Evolutionary conservation across 2,888 invertebrate species (phyloP).

Genomic region (Apotomis betuletana): DNA sequence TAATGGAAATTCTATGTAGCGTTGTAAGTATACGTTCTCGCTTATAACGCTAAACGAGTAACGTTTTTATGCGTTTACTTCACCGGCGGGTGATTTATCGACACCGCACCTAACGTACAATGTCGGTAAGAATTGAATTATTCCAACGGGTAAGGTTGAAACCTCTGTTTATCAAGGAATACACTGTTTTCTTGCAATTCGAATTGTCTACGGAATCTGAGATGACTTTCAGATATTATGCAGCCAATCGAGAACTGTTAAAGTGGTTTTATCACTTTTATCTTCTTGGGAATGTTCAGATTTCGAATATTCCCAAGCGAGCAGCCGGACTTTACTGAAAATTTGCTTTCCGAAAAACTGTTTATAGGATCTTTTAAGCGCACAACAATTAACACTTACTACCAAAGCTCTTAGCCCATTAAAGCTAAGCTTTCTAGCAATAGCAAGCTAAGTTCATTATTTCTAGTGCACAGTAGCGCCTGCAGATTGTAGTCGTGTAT

Average conservation of each 20-base stretch:
- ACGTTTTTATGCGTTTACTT: slow-evolving; percentile 49
- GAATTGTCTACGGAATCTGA: not conserved
- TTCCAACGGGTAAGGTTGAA: slow-evolving; percentile 16
- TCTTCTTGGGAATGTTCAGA: not conserved
- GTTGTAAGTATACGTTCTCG: slow-evolving; percentile 57
- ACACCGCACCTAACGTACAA: slow-evolving; percentile 34
- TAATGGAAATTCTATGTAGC: slow-evolving; percentile 78
- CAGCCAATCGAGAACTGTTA: not conserved
- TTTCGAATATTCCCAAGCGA: not conserved
- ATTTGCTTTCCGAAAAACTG: slow-evolving; percentile 4
- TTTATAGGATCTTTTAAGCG: not conserved
- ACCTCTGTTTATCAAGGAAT: slow-evolving; percentile 12
- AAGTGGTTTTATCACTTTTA: not conserved
- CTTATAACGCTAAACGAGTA: slow-evolving; percentile 49
- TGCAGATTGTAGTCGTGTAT: slow-evolving; percentile 54
- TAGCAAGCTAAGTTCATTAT: slow-evolving; percentile 38
- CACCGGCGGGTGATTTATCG: slow-evolving; percentile 43
- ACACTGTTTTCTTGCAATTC: slow-evolving; percentile 20
- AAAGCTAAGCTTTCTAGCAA: slow-evolving; percentile 19
- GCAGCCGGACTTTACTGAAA: not conserved
- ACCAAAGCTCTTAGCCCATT: slow-evolving; percentile 18
- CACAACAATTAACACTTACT: slow-evolving; percentile 1
- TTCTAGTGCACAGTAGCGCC: slow-evolving; percentile 31
- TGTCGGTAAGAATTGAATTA: slow-evolving; percentile 39
- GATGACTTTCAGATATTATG: slow-evolving; percentile 3